These are phyloP conservation scores for Pyrocephalus nanus DNA, from an alignment of 2,797 vertebrate genomes.

Conservation along the genomic window DNA sequence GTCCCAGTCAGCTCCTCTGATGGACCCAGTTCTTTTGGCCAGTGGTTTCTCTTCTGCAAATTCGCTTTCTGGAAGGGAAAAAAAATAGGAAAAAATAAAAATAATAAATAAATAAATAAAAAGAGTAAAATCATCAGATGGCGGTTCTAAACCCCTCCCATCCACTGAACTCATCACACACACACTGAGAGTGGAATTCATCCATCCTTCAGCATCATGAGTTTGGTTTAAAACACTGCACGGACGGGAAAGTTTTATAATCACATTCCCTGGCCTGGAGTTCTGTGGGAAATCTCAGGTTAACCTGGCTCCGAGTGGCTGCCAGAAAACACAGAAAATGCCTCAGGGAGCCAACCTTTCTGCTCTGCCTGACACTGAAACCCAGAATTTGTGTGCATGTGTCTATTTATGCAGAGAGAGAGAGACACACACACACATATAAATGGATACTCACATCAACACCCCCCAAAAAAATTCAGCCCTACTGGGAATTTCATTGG, in stretches of 20 bases:
- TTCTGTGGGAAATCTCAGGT: conserved; percentile 66
- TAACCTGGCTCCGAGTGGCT: conserved; percentile 30
- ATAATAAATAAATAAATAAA: too few species aligned
- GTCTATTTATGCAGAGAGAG: background rate
- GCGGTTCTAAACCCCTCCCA: background rate
- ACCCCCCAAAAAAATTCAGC: background rate
- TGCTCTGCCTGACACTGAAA: conserved; percentile 11
- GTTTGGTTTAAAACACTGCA: background rate
- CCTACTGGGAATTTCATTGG: background rate
- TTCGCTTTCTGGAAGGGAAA: background rate
- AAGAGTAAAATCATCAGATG: too few species aligned
- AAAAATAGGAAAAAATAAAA: background rate
- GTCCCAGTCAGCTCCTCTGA: background rate
- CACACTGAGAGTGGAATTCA: background rate
- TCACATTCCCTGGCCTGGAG: conserved; percentile 56
- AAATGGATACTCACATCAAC: background rate
- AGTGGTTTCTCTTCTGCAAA: background rate
- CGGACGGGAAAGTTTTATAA: conserved; percentile 57
- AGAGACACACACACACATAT: background rate
- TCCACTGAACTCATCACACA: background rate
- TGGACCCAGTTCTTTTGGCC: background rate
- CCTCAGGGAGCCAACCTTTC: conserved; percentile 41
- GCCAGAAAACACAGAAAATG: conserved; percentile 68
- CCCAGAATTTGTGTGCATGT: background rate
- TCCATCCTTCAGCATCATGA: background rate